Base-by-base conservation (phyloP, 2,888 invertebrate genomes). In the Epinotia bilunana region DNA sequence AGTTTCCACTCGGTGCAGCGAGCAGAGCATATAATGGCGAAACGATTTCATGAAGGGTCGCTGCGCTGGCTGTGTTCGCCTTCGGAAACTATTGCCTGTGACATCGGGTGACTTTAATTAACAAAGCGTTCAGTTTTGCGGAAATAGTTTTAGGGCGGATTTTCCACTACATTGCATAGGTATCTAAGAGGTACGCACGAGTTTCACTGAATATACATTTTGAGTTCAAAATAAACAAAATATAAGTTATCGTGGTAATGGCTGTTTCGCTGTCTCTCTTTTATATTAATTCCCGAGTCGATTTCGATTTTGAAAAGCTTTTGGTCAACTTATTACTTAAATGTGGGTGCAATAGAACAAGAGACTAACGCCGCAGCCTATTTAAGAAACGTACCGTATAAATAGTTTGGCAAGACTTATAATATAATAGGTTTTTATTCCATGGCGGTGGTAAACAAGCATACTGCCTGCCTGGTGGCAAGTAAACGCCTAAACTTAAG, bases 41-140 rank as follows among this genome's bases (percentile, higher is more conserved):
- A 75, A 75, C 55, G 61, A 70, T 75, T 75, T 72, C 72, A 73
- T 73, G 73, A 73, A 70, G 73, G 76, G 68, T 70, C 49, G 67
- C 70, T 61, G 72, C 72, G 71, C 65, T 71, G 71, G 46, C 64
- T 71, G 55, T 46, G 71, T 71, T 75, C 58, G 64, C 60, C 61
- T 53, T 65, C 61, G 43, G 23, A 23, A 61, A 46, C 55, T 18
- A 60, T 71, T 71, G 65, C 67, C 65, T 65, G 18, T 65, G 60
- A 60, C 39, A 43, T 63, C 20, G 64, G 18, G 49, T 1, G 13
- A 18, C 64, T 64, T 74, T 43, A 53, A 70, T 49, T 49, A 18
- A 39, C 11, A 61, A 33, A 3, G n/a, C 18, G 39, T 43, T 39
- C 12, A 7, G 9, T 43, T 61, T 43, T 39, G 18, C 7, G 4